Evolutionary conservation across 2,113 vertebrate genomes (phyloP).

Genomic region (Saiga tatarica): DNA sequence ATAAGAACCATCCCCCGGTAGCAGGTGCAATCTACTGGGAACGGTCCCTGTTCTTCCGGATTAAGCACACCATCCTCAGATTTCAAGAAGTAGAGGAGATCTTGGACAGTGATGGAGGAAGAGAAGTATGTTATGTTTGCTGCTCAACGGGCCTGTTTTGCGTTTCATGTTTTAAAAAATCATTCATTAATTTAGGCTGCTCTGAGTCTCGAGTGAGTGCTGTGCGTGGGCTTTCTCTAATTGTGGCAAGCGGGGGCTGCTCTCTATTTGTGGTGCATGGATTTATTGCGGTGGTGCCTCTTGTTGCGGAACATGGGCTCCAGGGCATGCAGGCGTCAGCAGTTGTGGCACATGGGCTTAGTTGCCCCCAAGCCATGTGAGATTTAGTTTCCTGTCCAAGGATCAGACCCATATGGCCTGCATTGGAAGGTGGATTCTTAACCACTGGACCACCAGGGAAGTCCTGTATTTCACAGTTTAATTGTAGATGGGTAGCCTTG

Average conservation of each 20-base stretch:
- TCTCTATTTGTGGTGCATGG: neutral
- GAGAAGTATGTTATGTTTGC: conserved; percentile 77
- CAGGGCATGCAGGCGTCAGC: neutral
- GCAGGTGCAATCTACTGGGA: conserved; percentile 94
- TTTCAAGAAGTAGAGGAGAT: conserved; percentile 88
- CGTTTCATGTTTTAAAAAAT: neutral
- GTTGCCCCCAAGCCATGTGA: neutral
- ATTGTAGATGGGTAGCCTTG: neutral
- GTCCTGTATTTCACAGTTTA: neutral
- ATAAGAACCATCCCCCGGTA: conserved; percentile 88
- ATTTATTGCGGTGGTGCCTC: neutral
- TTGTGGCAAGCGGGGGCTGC: neutral
- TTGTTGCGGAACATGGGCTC: neutral
- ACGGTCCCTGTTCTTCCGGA: conserved; percentile 84
- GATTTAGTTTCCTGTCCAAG: neutral
- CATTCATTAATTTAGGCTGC: neutral
- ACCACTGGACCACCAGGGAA: neutral
- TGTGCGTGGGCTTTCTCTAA: neutral
- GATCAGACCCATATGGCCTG: neutral
- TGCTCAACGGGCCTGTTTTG: fast-evolving
- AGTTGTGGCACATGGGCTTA: neutral
- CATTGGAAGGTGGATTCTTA: neutral
- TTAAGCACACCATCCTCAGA: conserved; percentile 86
- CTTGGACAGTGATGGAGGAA: conserved; percentile 82
- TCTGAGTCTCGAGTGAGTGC: neutral